These are phyloP conservation scores for Zoanthus sansibaricus DNA, from an alignment of 92 coral and sea anemone genomes.

Conservation along the genomic window DNA sequence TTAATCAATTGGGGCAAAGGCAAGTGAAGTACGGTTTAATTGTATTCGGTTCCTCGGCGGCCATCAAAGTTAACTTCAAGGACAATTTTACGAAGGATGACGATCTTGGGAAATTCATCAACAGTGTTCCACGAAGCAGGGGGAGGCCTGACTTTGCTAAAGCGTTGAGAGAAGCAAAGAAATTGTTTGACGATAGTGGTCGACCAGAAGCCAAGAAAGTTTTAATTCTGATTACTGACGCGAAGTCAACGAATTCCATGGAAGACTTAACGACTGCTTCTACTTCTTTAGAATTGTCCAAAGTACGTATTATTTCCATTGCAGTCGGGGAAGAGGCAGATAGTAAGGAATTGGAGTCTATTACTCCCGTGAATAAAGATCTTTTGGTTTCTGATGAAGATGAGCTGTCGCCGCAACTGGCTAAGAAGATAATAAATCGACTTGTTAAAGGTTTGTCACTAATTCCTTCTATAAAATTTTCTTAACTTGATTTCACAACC, in stretches of 20 bases:
- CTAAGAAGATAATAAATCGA: slow-evolving; percentile 23
- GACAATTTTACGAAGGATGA: slow-evolving; percentile 64
- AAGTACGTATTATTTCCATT: slow-evolving; percentile 22
- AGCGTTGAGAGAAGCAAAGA: slow-evolving; percentile 37
- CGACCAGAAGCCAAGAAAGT: slow-evolving; percentile 27
- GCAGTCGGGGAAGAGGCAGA: slow-evolving; percentile 26
- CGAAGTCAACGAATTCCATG: slow-evolving; percentile 27
- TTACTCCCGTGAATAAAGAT: slow-evolving; percentile 34
- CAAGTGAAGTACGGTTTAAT: slow-evolving; percentile 73
- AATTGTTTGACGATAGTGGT: neutral
- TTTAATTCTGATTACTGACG: slow-evolving; percentile 20
- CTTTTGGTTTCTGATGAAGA: slow-evolving; percentile 24
- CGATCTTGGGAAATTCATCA: slow-evolving; percentile 27
- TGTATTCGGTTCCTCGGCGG: slow-evolving; percentile 72
- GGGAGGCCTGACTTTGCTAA: slow-evolving; percentile 32
- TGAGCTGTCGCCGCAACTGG: slow-evolving; percentile 20
- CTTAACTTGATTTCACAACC: neutral
- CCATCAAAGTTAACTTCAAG: slow-evolving; percentile 70
- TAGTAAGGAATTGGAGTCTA: slow-evolving; percentile 17
- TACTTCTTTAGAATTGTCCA: slow-evolving; percentile 15
- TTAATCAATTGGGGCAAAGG: slow-evolving; percentile 42
- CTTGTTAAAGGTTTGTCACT: slow-evolving; percentile 8
- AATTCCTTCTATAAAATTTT: neutral
- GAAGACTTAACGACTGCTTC: slow-evolving; percentile 22
- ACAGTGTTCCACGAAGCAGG: slow-evolving; percentile 20